A percentile compares a stretch with the other conserved stretches of the same genome.
Conservation (phyloP, 2,888 invertebrate genomes). For the Sarcophaga rosellei region DNA sequence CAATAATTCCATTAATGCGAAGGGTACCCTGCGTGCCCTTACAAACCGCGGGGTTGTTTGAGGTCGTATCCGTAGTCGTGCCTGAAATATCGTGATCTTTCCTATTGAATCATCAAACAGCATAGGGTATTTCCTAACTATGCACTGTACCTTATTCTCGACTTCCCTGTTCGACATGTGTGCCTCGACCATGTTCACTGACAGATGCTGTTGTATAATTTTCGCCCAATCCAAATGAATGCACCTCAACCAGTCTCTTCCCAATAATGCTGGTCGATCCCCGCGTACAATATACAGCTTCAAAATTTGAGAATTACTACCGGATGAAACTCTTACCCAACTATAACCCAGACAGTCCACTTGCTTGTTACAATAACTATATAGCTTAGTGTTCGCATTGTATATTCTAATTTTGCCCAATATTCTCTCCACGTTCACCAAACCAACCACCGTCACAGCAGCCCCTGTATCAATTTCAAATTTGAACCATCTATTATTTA, state of each 20-base stretch:
- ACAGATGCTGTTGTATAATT: constrained; percentile 8
- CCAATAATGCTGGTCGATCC: constrained; percentile 49
- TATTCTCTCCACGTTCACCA: constrained; percentile 23
- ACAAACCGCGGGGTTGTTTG: constrained; percentile 38
- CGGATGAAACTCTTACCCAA: neutral
- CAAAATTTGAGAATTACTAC: neutral
- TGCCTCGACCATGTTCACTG: neutral
- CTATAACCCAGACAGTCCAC: neutral
- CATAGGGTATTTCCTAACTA: neutral
- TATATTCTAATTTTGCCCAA: constrained; percentile 38
- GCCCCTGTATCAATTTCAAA: constrained; percentile 57
- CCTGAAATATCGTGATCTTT: too few species aligned
- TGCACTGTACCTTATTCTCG: constrained; percentile 48
- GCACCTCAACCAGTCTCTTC: constrained; percentile 61
- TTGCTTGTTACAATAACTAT: constrained; percentile 25
- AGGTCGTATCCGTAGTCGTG: too few species aligned
- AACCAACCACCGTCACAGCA: constrained; percentile 45
- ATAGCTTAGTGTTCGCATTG: constrained; percentile 39
- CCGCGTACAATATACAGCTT: neutral
- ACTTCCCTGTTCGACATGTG: constrained; percentile 15
- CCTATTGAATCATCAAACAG: too few species aligned
- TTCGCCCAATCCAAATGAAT: constrained; percentile 54
- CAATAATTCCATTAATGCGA: constrained; percentile 66
- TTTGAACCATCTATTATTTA: constrained; percentile 42
- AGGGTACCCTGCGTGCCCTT: constrained; percentile 70